A percentile compares a stretch with the other conserved stretches of the same genome.
phyloP scores from a whole-genome alignment of 2,113 vertebrate genomes.

The Dromas ardeola region DNA sequence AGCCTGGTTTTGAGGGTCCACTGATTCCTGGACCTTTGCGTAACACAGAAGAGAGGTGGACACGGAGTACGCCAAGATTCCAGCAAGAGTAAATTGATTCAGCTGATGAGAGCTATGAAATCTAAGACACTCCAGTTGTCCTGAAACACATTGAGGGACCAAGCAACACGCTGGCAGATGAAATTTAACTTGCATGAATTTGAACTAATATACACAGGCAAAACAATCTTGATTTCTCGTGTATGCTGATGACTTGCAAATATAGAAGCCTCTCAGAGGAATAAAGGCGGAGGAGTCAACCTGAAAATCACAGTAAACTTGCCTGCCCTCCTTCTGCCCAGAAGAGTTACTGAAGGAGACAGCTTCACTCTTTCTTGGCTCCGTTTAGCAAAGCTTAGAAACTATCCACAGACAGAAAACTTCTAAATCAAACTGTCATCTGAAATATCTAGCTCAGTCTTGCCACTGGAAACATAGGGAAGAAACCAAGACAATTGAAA shows the following conservation, averaged over 20 bases:
- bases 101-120: neutral
- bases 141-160: neutral
- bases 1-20: neutral
- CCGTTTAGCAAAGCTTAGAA: neutral
- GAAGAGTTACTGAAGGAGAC: neutral
- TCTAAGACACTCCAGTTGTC: neutral
- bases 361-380: neutral
- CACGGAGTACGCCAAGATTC: neutral
- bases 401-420: neutral
- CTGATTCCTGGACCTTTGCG: neutral
- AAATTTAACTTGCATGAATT: neutral
- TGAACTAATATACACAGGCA: neutral
- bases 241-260: neutral
- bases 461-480: neutral
- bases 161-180: neutral
- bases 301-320: neutral
- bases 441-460: neutral
- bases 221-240: neutral
- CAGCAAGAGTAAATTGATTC: neutral
- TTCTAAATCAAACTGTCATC: neutral
- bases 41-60: neutral
- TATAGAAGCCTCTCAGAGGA: neutral
- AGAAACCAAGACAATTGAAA: neutral
- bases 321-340: neutral
- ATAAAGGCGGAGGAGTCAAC: neutral